Evolutionary conservation across 2,113 vertebrate genomes (phyloP).

Genomic region (Seriola quinqueradiata): DNA sequence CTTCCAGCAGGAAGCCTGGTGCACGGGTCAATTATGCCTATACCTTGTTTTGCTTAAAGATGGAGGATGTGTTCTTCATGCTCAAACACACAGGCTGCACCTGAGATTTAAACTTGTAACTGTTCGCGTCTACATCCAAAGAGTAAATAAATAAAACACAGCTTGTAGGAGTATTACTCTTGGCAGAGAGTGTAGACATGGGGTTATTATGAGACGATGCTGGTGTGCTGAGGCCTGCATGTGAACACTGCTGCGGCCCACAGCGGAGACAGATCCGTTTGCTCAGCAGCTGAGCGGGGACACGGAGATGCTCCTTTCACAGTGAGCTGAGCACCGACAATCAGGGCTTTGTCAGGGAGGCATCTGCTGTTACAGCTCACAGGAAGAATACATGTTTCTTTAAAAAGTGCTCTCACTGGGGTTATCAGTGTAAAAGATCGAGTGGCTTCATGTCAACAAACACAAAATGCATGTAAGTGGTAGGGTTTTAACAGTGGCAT

Average conservation of each 20-base stretch:
- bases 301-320: conserved; percentile 77
- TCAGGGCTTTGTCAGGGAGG: conserved; percentile 71
- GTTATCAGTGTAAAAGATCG: conserved; percentile 56
- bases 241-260: conserved; percentile 44
- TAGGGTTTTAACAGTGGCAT: neutral
- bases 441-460: conserved; percentile 38
- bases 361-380: conserved; percentile 61
- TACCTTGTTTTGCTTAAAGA: conserved; percentile 68
- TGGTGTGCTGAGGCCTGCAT: conserved; percentile 34
- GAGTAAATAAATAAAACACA: conserved; percentile 57
- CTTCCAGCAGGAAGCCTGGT: conserved; percentile 81
- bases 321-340: conserved; percentile 76
- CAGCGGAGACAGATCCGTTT: conserved; percentile 66
- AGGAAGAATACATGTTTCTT: conserved; percentile 60
- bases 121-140: conserved; percentile 23
- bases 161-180: conserved; percentile 11
- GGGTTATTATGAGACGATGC: conserved; percentile 15
- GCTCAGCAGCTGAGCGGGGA: conserved; percentile 66
- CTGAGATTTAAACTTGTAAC: conserved; percentile 39
- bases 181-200: neutral
- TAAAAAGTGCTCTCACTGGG: conserved; percentile 35
- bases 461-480: neutral
- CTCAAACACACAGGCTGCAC: conserved; percentile 44
- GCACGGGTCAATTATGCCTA: conserved; percentile 75
- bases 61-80: conserved; percentile 58